Percentiles rank a stretch among this genome's conserved stretches.
phyloP scores from a whole-genome alignment of 2,888 invertebrate species.

The Cryptocephalus moraei region DNA sequence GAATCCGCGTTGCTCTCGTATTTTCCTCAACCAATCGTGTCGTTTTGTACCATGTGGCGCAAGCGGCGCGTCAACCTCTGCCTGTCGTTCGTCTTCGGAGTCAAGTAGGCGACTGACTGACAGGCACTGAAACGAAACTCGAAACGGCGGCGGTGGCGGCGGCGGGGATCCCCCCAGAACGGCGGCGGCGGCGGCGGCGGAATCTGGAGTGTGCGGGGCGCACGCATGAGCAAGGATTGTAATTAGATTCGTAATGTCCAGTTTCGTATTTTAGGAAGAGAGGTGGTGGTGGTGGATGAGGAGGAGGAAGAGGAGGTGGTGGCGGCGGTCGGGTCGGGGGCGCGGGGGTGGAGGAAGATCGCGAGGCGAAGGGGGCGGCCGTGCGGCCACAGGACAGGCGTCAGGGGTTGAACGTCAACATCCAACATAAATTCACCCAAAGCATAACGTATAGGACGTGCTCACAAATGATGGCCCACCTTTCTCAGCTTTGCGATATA shows the following conservation, averaged over 20 bases:
- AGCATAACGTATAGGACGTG: no score
- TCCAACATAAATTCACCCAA: no score
- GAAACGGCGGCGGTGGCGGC: constrained; percentile 31
- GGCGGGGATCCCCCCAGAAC: constrained; percentile 31
- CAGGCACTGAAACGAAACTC: constrained; percentile 14
- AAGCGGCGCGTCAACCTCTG: constrained; percentile 11
- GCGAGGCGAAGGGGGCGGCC: no score
- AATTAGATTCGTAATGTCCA: constrained; percentile 46
- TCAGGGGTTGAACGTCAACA: no score
- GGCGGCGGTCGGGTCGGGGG: constrained; percentile 5
- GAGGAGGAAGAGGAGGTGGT: background rate
- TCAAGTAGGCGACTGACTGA: constrained; percentile 27
- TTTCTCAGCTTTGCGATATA: no score
- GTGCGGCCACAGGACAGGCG: no score
- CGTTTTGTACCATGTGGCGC: constrained; percentile 10
- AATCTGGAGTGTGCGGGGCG: constrained; percentile 29
- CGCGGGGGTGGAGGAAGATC: constrained; percentile 1
- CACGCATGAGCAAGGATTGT: constrained; percentile 43
- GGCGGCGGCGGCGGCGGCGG: constrained; percentile 26
- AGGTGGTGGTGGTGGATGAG: background rate
- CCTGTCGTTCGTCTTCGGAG: constrained; percentile 16
- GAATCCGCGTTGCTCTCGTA: no score
- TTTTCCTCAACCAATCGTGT: no score
- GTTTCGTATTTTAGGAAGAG: constrained; percentile 33
- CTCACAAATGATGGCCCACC: no score